Evolutionary conservation across 2,113 vertebrate genomes (phyloP), one percentile per base, ranked within the genome.

Genomic region (Corythornis vintsioides): DNA sequence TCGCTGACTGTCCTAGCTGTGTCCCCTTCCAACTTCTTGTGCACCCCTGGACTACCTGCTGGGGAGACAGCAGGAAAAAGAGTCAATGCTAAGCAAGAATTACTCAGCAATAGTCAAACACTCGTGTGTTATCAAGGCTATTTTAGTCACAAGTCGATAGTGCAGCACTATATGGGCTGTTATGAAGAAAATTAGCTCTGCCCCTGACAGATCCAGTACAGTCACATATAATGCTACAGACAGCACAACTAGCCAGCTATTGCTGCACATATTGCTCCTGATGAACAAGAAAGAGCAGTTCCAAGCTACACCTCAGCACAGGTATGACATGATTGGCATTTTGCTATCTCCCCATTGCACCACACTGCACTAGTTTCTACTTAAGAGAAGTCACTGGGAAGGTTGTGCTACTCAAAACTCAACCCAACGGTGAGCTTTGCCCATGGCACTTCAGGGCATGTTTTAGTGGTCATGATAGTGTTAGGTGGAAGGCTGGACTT

Each of bases 311-410:
- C 18, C 59, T 81, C 71, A 57, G 28, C 47, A 56, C 42, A 75
- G 64, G 2, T 59, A 56, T 71, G 57, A 40, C 15, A 28, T 26
- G 33, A 64, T 33, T 21, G 22, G 16, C 6, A 18, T 60, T 43
- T 78, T 85, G n/a, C 15, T 7, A 15, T 24, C 0, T 0, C 9
- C 43, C n/a, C 47, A 14, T 22, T 4, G 0, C 20, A 52, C 22
- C n/a, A 17, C 21, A 17, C 16, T 13, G 19, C 20, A n/a, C 9
- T 52, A 40, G 21, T 0, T 33, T 29, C 50, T 48, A 13, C 40
- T 69, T 43, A 65, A 64, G 13, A 74, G 15, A 81, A 64, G 22
- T 16, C 25, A 79, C 5, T 35, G 48, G 28, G 67, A 12, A 83
- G 18, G 2, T 35, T 75, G 24, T n/a, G 25, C 18, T 79, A 24